Percentiles rank a stretch among this genome's conserved stretches.
phyloP scores from a whole-genome alignment of 2,113 vertebrate species.

The Chascanopsetta lugubris region DNA sequence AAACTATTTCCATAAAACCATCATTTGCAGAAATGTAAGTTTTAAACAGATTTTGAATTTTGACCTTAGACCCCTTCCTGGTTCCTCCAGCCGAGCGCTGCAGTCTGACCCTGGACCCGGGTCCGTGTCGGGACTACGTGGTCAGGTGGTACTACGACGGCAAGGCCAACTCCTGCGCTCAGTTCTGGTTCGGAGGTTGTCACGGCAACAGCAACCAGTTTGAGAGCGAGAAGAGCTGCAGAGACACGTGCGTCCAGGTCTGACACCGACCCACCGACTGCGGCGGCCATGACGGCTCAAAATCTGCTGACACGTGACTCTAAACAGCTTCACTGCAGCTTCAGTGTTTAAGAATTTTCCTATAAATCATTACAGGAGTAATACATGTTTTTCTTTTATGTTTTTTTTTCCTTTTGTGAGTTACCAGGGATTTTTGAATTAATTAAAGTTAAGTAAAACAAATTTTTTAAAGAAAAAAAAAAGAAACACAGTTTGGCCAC shows the following conservation, averaged over 20 bases:
- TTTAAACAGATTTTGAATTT: background rate
- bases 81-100: slow-evolving; percentile 74
- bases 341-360: background rate
- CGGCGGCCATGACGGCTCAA: no score
- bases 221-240: slow-evolving; percentile 83
- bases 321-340: background rate
- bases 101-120: slow-evolving; percentile 79
- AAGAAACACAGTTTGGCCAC: no score
- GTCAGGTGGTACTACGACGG: slow-evolving; percentile 88
- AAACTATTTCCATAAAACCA: no score
- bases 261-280: background rate
- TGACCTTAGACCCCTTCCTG: background rate
- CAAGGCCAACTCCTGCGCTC: slow-evolving; percentile 84
- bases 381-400: background rate
- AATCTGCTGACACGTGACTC: no score
- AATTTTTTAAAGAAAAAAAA: no score
- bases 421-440: no score
- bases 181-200: slow-evolving; percentile 92
- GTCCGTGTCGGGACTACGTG: slow-evolving; percentile 81
- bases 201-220: slow-evolving; percentile 85
- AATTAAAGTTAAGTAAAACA: no score
- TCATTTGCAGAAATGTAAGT: no score
- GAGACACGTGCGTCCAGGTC: slow-evolving; percentile 72
- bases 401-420: background rate
- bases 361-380: background rate